Evolutionary conservation across 37 sponge, comb jelly and placozoan species (phyloP), one percentile per base, ranked within the genome.

Genomic region (Tethya wilhelma): DNA sequence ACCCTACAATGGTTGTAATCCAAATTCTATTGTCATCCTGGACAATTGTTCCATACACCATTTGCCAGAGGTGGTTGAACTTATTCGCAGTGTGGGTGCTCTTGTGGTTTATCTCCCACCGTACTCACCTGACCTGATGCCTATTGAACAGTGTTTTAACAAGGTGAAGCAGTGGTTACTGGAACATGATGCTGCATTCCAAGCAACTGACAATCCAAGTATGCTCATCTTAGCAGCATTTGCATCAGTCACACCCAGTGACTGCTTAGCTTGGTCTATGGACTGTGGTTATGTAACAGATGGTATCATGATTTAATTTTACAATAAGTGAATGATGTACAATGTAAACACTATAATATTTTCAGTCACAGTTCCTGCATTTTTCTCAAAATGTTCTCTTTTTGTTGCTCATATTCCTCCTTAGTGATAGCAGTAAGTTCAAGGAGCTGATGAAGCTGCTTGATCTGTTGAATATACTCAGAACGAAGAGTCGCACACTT

Each of bases 1-100:
- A n/a, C 69, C 69, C 19, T 67, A 36, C 69, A 67, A 67, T 67
- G 69, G 69, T 34, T 4, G 7, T 4, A 67, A 67, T 23, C 69
- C 69, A 9, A 67, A 67, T 23, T 39, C 69, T n/a, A 17, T 67
- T n/a, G 42, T 67, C 4, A 34, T 38, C 9, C 7, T 60, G 63
- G 63, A 49, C 53, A 49, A 49, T 14, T 49, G 53, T 14, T 49
- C 53, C 53, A 49, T 49, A 19, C 53, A 49, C 53, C 53, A 49
- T 49, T 9, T 49, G 53, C 14, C 9, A 14, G 53, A 49, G 14
- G 53, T 49, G 14, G 53, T 49, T 19, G 9, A 9, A 9, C 53
- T 49, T 19, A 49, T 49, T 49, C 53, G 14, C 14, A 19, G 14
- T 49, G 53, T 49, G 9, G 53, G 53, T 19, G 53, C 53, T 49